Conservation (phyloP, 2,888 invertebrate species). For the Dimorphilus gyrociliatus region DNA sequence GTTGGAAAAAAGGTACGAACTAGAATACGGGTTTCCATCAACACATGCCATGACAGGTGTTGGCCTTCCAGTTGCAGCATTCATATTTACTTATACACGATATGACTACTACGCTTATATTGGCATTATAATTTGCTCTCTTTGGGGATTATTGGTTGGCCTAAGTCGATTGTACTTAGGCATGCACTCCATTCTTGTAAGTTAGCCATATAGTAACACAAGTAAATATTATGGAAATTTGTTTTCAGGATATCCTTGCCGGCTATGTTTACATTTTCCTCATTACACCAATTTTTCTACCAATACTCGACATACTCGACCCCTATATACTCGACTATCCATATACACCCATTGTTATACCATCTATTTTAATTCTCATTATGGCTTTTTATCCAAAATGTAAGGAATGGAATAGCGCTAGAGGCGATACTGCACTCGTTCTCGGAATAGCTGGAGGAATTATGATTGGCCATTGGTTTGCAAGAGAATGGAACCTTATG, state of each 20-base stretch:
- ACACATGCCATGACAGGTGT: conserved; percentile 82
- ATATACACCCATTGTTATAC: conserved; percentile 46
- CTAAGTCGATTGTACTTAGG: conserved; percentile 72
- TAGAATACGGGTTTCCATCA: conserved; percentile 87
- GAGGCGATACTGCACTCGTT: conserved; percentile 76
- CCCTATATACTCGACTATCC: conserved; percentile 51
- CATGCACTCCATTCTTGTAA: conserved; percentile 76
- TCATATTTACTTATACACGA: conserved; percentile 60
- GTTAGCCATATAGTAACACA: conserved; percentile 23
- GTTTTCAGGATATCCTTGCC: conserved; percentile 59
- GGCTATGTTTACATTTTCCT: conserved; percentile 53
- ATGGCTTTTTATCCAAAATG: conserved; percentile 60
- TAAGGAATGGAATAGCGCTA: conserved; percentile 71
- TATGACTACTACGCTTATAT: no score
- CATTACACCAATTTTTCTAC: conserved; percentile 56
- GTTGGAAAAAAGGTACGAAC: conserved; percentile 68
- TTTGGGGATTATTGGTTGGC: conserved; percentile 58
- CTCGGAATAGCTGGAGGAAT: conserved; percentile 40
- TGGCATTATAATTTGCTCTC: conserved; percentile 36
- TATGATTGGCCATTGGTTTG: conserved; percentile 4
- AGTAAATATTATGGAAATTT: conserved; percentile 4
- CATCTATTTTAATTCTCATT: conserved; percentile 45
- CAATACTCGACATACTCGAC: conserved; percentile 57
- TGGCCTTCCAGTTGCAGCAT: conserved; percentile 66
- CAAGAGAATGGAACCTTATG: conserved; percentile 1